These are phyloP conservation scores for Jaculus jaculus DNA, from an alignment of 2,113 vertebrate species.

Conservation along the genomic window DNA sequence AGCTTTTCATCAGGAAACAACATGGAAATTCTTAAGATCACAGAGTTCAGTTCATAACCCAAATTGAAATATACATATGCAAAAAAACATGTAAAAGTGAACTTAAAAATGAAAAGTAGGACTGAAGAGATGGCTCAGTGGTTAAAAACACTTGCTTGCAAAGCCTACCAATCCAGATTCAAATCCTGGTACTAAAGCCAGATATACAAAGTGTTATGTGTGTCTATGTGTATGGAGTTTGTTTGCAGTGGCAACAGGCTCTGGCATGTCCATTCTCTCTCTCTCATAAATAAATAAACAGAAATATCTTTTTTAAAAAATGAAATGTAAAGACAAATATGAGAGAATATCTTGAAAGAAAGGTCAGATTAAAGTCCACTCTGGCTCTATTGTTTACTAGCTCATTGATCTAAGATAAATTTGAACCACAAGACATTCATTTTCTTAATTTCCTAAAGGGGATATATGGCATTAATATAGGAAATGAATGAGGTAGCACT, in stretches of 20 bases:
- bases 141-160: too few species aligned
- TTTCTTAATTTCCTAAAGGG: neutral
- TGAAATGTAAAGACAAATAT: neutral
- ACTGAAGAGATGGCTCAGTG: too few species aligned
- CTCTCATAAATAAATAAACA: too few species aligned
- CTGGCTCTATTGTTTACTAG: neutral
- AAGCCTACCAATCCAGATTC: too few species aligned
- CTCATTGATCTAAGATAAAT: neutral
- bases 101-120: neutral
- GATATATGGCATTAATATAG: neutral
- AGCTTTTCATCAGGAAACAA: neutral
- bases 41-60: neutral
- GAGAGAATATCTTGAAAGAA: neutral
- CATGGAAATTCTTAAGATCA: neutral
- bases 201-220: too few species aligned
- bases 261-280: too few species aligned
- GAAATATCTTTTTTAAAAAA: neutral
- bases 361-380: neutral
- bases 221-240: too few species aligned
- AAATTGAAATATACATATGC: neutral
- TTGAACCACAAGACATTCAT: neutral
- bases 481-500: neutral
- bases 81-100: conserved; percentile 3
- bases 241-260: too few species aligned
- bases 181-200: too few species aligned